Evolutionary conservation across 30 jellyfish, hydroid and myxozoan species (phyloP).

Genomic region (Aurelia sp.): DNA sequence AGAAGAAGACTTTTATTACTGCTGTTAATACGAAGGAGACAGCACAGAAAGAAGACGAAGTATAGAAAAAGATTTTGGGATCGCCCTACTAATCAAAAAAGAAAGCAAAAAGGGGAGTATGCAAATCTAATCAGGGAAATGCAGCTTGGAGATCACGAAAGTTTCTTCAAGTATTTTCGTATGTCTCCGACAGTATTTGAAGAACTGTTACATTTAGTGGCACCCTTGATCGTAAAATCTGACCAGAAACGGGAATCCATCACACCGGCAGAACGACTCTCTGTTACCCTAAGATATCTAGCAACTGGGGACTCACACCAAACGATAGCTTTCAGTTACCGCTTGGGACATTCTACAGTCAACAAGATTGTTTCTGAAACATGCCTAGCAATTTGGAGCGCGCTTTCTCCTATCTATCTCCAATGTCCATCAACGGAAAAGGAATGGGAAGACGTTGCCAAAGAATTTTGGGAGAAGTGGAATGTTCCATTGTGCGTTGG

Average conservation of each 20-base stretch:
- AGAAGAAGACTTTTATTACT: too few species aligned
- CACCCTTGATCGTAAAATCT: neutral
- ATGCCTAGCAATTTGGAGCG: slow-evolving; percentile 49
- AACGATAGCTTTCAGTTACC: too few species aligned
- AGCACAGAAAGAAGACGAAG: too few species aligned
- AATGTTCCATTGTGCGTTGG: slow-evolving; percentile 55
- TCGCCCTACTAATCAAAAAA: slow-evolving; percentile 41
- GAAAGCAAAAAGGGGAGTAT: slow-evolving; percentile 57
- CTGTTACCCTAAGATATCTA: slow-evolving; percentile 44
- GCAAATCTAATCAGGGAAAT: slow-evolving; percentile 11
- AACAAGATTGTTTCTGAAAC: slow-evolving; percentile 53
- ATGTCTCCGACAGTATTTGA: slow-evolving; percentile 40
- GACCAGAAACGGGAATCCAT: slow-evolving; percentile 22
- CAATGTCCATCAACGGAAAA: neutral
- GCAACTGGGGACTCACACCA: slow-evolving; percentile 60
- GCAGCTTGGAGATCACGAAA: slow-evolving; percentile 58
- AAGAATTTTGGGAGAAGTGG: slow-evolving; percentile 59
- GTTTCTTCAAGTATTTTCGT: slow-evolving; percentile 48
- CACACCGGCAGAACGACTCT: slow-evolving; percentile 36
- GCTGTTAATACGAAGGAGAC: too few species aligned
- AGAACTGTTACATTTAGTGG: slow-evolving; percentile 1
- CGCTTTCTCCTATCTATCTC: slow-evolving; percentile 24
- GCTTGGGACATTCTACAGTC: slow-evolving; percentile 1
- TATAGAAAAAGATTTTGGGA: slow-evolving; percentile 36
- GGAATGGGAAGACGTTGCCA: slow-evolving; percentile 55